phyloP scores from a whole-genome alignment of 2,888 invertebrate species.

The Callyntrura guangdongensis region DNA sequence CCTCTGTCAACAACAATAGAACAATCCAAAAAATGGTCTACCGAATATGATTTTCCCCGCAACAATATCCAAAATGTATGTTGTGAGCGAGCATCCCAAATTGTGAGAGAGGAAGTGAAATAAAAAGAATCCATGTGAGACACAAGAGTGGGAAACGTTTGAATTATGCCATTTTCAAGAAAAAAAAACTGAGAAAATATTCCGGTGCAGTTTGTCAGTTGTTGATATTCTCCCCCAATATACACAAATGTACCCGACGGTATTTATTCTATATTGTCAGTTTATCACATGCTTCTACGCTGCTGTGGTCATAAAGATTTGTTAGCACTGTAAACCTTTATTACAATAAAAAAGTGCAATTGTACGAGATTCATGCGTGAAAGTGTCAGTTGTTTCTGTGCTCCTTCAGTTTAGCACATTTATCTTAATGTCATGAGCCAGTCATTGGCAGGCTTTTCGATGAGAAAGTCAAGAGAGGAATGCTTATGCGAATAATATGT shows the following conservation, averaged over 20 bases:
- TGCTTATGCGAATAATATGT: background rate
- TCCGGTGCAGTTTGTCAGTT: background rate
- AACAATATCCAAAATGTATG: constrained; percentile 45
- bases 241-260: background rate
- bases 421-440: constrained; percentile 72
- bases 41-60: constrained; percentile 17
- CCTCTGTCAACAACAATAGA: constrained; percentile 30
- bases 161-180: constrained; percentile 35
- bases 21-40: constrained; percentile 46
- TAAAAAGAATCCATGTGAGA: constrained; percentile 34
- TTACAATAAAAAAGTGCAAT: constrained; percentile 11
- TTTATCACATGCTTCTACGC: background rate
- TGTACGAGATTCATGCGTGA: background rate
- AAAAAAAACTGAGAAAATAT: background rate
- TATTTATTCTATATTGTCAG: background rate
- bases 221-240: background rate
- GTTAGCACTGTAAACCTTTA: background rate
- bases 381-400: constrained; percentile 53
- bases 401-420: constrained; percentile 65
- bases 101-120: constrained; percentile 18
- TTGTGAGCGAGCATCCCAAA: background rate
- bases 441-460: constrained; percentile 69
- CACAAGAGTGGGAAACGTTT: constrained; percentile 36
- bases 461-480: constrained; percentile 45
- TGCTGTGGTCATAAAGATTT: background rate